Base-by-base conservation (phyloP, 2,113 vertebrate species). In the Neodontobutis hainanensis region DNA sequence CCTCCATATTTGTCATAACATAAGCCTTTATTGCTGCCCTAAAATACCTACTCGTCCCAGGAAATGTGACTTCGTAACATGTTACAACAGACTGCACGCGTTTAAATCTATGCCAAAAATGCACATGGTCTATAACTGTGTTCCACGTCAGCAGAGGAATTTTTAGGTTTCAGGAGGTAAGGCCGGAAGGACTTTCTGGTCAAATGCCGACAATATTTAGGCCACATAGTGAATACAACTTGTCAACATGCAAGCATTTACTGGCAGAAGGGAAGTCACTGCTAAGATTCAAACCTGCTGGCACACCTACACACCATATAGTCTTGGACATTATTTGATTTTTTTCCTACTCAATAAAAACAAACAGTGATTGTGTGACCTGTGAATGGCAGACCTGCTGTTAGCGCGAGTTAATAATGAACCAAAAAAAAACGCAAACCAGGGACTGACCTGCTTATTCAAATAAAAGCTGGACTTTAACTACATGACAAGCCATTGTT, bases 401-500 rank as follows among this genome's bases (percentile, higher is more conserved):
- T 73, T 78, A 71, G 73, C 66, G 8, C 27, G n/a, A 7, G 85
- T 87, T 87, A 86, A 87, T 87, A 27, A 90, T 87, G 50, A 87
- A 86, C 85, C 12, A 0, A 40, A 71, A 6, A n/a, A 9, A 38
- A 12, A 2, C 6, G 3, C 11, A 16, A 38, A 55, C 44, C 49
- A 52, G n/a, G 2, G 10, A 47, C 35, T 36, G 50, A 70, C 8
- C 19, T 60, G 56, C 55, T 48, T 0, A 8, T 9, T 52, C 34
- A 68, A 60, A 72, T 58, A 64, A 63, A 65, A 73, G 11, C 8
- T 16, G 4, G 38, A 8, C 51, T 55, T 59, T 5, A 7, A 50
- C 16, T 46, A n/a, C 14, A 53, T 16, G 42, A 6, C 19, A 34
- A 34, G 34, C 43, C 42, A 2, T 8, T 11, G 14, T 43, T 8